Evolutionary conservation across 2,888 invertebrate species (phyloP), one percentile per base, ranked within the genome.

Genomic region (Erebia ligea): DNA sequence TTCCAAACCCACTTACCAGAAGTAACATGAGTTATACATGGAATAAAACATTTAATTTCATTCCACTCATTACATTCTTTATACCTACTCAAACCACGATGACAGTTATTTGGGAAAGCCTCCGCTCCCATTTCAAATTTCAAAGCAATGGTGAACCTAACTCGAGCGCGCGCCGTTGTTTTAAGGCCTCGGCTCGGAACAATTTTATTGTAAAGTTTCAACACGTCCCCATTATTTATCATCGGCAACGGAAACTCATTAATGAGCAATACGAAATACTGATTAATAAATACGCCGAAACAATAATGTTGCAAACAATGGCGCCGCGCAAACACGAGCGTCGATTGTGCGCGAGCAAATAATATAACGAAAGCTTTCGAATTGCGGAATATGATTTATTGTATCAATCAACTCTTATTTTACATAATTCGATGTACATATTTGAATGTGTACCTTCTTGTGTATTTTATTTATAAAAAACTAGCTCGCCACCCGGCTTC

Each of bases 131-230:
- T 34, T 34, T 34, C 17, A 17, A 3, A 42, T 17, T 13, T 10
- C 11, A 42, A 42, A 42, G 42, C 42, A 1, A 17, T 17, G 61
- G 42, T 42, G 42, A 61, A 11, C 57, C 42, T 42, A 42, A 17
- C 0, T 17, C 42, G 19, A 10, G 19, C 9, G 42, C 61, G 42
- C 19, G 52, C 72, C 71, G 70, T 42, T 73, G 74, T 74, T 75
- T 70, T 56, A 71, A 74, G 63, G 68, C 59, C 69, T 50, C 63
- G 64, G 68, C 66, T 45, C 34, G 59, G 58, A 70, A 72, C 71
- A 66, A 69, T 69, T 74, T 72, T 67, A 73, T 75, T 73, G 70
- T 70, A 69, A 76, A 75, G 69, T 76, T 76, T 75, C 71, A 71
- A 72, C 70, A 72, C 74, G 70, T 63, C 72, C 58, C 61, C 57